These are phyloP conservation scores for Oryzias woworae DNA, from an alignment of 2,113 vertebrate species.

Conservation along the genomic window DNA sequence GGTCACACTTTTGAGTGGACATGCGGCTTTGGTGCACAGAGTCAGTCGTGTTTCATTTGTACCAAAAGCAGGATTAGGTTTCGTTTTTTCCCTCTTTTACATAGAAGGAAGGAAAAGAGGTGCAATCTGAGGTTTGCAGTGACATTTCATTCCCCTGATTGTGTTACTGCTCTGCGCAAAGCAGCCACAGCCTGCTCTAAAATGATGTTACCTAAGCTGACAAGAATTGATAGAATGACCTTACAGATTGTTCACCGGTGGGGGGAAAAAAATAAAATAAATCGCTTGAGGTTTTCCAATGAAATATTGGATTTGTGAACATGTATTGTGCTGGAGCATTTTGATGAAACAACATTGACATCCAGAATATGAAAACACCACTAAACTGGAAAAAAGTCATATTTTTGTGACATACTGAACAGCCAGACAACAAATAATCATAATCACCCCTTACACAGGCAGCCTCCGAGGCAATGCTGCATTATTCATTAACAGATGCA, in stretches of 20 bases:
- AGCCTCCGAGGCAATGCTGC: conserved; percentile 4
- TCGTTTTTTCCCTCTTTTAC: not conserved
- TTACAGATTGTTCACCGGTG: conserved; percentile 44
- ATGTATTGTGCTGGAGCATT: conserved; percentile 10
- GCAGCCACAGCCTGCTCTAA: conserved; percentile 34
- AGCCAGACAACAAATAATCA: conserved; percentile 11
- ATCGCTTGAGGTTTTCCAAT: conserved; percentile 15
- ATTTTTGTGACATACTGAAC: conserved; percentile 2
- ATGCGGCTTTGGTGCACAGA: not conserved
- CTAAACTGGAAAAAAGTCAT: conserved; percentile 3
- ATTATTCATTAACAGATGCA: conserved; percentile 37
- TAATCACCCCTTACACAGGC: not conserved
- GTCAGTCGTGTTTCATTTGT: conserved; percentile 35
- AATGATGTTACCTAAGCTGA: conserved; percentile 61
- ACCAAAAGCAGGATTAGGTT: conserved; percentile 11
- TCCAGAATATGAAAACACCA: conserved; percentile 13
- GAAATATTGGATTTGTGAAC: conserved; percentile 23
- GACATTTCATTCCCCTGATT: conserved; percentile 66
- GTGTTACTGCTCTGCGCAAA: conserved; percentile 54
- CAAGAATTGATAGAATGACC: conserved; percentile 68
- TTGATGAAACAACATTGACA: conserved; percentile 11
- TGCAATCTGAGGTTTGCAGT: conserved; percentile 46
- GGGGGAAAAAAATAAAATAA: conserved; percentile 9
- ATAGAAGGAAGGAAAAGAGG: conserved; percentile 7
- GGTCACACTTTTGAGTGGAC: not conserved